Base-by-base conservation (phyloP, 2,797 vertebrate genomes). In the Crypturellus tataupa region DNA sequence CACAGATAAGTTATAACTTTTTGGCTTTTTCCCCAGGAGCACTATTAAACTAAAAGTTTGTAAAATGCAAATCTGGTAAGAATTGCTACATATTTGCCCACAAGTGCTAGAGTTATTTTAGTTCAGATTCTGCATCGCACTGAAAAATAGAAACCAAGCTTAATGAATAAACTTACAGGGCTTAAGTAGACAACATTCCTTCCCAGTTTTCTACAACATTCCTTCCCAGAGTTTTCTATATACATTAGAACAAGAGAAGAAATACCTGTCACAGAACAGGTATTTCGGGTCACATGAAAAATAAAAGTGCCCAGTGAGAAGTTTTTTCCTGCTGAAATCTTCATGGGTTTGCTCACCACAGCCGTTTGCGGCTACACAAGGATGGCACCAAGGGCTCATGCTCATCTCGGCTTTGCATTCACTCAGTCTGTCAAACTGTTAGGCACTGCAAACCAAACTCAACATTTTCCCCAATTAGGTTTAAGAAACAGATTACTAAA, bases 331-430 rank as follows among this genome's bases (percentile, higher is more conserved):
- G 33, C 25, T 88, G 83, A 64, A 64, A 75, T 37, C 59, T 69
- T 75, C 55, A 46, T 1, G 53, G n/a, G 46, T 35, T 31, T 44
- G 25, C 75, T 44, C 70, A 44, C n/a, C 78, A 40, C 31, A 84
- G 40, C 37, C 63, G 86, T 39, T 93, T 44, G 63, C 23, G 11
- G 70, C n/a, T 72, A 33, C 62, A 62, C 19, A 25, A 81, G 7
- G 42, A 85, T 31, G 37, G 37, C 33, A 47, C 11, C 4, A 18
- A 17, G 35, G 47, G 55, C 59, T 70, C 29, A 3, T 5, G 16
- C 51, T 40, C 88, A 18, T 27, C 23, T 3, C 12, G 60, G 67
- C 35, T 58, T 75, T 2, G 0, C 12, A 16, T 10, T 0, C 0
- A 35, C 51, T 60, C 35, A 15, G 13, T 0, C 3, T 3, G 24